Percentiles rank a stretch among this genome's conserved stretches.
Evolutionary conservation across 2,888 invertebrate species (phyloP).

Genomic region (Nomada ruficornis): DNA sequence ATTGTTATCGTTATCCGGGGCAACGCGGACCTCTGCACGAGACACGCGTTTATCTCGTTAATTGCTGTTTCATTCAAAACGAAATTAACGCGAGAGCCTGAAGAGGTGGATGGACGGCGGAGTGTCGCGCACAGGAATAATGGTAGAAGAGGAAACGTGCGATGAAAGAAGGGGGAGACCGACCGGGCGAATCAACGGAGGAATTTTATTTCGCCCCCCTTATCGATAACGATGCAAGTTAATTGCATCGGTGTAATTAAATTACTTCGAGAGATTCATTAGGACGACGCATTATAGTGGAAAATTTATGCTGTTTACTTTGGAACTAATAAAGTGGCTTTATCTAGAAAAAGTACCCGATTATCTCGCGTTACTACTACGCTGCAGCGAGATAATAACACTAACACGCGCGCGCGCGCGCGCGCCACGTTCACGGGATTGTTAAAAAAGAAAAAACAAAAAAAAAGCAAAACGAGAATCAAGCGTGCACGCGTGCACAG

Average conservation of each 20-base stretch:
- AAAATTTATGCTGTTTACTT: conserved; percentile 64
- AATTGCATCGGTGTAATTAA: conserved; percentile 40
- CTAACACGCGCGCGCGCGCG: conserved; percentile 18
- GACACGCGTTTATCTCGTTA: conserved; percentile 31
- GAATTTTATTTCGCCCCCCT: background rate
- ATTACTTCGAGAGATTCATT: conserved; percentile 47
- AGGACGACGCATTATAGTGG: conserved; percentile 49
- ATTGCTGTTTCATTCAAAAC: conserved; percentile 31
- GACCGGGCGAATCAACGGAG: background rate
- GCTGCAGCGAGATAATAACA: conserved; percentile 43
- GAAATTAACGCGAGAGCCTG: background rate
- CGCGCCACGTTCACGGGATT: conserved; percentile 18
- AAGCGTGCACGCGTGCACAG: background rate
- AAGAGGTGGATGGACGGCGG: background rate
- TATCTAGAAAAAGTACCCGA: conserved; percentile 61
- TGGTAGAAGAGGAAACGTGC: no score
- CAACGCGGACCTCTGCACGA: conserved; percentile 1
- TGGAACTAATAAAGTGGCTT: conserved; percentile 50
- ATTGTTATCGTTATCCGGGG: conserved; percentile 29
- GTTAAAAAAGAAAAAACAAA: conserved; percentile 14
- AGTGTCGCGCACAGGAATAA: background rate
- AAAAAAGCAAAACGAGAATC: background rate
- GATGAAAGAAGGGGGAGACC: background rate
- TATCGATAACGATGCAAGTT: conserved; percentile 48
- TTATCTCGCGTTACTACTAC: conserved; percentile 55